These are phyloP conservation scores for Nothocercus julius DNA, from an alignment of 2,113 vertebrate genomes.

Conservation along the genomic window DNA sequence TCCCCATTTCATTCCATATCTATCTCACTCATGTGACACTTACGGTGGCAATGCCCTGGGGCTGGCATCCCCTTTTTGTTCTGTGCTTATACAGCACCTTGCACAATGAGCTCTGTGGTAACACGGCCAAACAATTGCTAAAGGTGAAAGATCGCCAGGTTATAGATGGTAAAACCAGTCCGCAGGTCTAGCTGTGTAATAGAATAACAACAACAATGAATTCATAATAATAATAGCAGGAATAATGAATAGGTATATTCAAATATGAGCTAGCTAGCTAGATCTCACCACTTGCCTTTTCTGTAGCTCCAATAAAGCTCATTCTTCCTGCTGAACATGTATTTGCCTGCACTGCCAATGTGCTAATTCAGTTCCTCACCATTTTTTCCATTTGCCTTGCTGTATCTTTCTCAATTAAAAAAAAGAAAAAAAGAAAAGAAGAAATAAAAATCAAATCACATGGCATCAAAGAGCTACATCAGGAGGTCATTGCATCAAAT, in stretches of 20 bases:
- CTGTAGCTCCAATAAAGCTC: conserved; percentile 12
- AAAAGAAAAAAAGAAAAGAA: neutral
- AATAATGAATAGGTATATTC: conserved; percentile 57
- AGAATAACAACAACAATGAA: conserved; percentile 63
- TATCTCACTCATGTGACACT: conserved; percentile 27
- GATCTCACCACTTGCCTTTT: neutral
- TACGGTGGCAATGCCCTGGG: conserved; percentile 28
- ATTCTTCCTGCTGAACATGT: conserved; percentile 28
- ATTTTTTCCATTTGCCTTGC: conserved; percentile 17
- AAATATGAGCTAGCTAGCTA: conserved; percentile 32
- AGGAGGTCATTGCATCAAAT: conserved; percentile 66
- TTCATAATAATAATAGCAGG: conserved; percentile 48
- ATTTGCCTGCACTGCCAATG: conserved; percentile 22
- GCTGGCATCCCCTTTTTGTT: conserved; percentile 47
- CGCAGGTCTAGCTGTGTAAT: conserved; percentile 16
- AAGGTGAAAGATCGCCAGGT: conserved; percentile 39
- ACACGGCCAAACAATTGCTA: neutral
- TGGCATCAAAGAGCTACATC: conserved; percentile 57
- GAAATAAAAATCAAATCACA: conserved; percentile 59
- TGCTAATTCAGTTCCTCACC: conserved; percentile 27
- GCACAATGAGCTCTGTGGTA: conserved; percentile 13
- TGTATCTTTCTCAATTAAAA: conserved; percentile 44
- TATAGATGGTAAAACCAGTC: conserved; percentile 60
- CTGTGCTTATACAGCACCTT: conserved; percentile 29
- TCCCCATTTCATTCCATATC: neutral